Base-by-base conservation (phyloP, 2,888 invertebrate species). In the Papilio gigon region DNA sequence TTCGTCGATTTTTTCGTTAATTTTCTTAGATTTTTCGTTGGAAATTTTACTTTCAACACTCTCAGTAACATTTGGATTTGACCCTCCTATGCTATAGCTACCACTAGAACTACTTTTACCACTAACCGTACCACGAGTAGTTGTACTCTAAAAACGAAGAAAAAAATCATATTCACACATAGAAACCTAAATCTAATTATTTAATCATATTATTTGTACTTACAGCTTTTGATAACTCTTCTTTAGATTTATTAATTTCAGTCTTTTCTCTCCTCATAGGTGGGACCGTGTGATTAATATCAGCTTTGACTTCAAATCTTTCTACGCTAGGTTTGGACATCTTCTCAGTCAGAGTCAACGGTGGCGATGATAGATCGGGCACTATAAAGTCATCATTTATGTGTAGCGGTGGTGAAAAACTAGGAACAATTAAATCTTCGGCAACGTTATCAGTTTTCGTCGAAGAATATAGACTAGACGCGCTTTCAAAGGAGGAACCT, bases 401-500 rank as follows among this genome's bases (percentile, higher is more conserved):
- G 80, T 93, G 87, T 74, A 92, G 80, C n/a, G 93, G 93, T 22
- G 94, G 93, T 68, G 93, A 93, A 80, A 93, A 93, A 76, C 93
- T 93, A 70, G 93, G 93, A 53, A 94, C 93, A 59, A 95, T 89
- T 84, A 94, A 92, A 77, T 95, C 95, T 80, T 95, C 95, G 50
- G 92, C 90, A 44, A 93, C 87, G 72, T 94, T 94, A 81, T 96
- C 96, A 72, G 95, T 95, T 72, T 95, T 93, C 42, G 96, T 95
- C 60, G 95, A 90, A 74, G 96, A 96, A 84, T 96, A 96, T 70
- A 96, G 91, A 50, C 96, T 96, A 68, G 96, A 96, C 72, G 96
- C 96, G 84, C 97, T 97, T 86, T 97, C 97, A 84, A 97, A 96
- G n/a, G 97, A 97, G 73, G 96, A 96, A 30, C 96, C 96, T 71